phyloP scores from a whole-genome alignment of 2,888 invertebrate genomes.

The Andricus quercusramuli region DNA sequence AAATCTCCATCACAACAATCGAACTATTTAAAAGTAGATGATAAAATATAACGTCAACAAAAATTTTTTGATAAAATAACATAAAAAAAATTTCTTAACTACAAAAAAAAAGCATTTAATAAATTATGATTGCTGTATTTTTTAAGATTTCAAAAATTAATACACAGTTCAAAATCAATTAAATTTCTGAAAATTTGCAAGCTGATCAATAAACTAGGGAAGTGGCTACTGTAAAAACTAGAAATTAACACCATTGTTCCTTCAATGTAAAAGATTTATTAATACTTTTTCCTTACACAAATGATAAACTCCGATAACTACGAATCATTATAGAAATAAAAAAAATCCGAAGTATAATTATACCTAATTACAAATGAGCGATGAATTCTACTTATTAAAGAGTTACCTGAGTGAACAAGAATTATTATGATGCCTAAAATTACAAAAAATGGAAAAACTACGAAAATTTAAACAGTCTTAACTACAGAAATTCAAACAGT shows the following conservation, averaged over 20 bases:
- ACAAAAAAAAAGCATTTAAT: no score
- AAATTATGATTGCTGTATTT: no score
- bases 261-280: slow-evolving; percentile 25
- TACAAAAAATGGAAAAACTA: background rate
- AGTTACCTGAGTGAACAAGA: background rate
- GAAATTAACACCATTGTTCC: background rate
- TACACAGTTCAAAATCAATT: no score
- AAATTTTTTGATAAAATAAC: no score
- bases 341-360: background rate
- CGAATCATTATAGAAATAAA: background rate
- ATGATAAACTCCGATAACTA: background rate
- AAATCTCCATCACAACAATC: no score
- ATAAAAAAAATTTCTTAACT: no score
- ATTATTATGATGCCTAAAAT: background rate
- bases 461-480: background rate
- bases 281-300: slow-evolving; percentile 19
- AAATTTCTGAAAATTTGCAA: no score
- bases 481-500: background rate
- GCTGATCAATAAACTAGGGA: no score
- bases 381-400: background rate
- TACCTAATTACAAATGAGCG: background rate
- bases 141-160: no score
- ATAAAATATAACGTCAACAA: no score
- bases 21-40: no score
- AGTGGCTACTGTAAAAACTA: background rate